Base-by-base conservation (phyloP, 2,888 invertebrate genomes). In the Tinea semifulvella region DNA sequence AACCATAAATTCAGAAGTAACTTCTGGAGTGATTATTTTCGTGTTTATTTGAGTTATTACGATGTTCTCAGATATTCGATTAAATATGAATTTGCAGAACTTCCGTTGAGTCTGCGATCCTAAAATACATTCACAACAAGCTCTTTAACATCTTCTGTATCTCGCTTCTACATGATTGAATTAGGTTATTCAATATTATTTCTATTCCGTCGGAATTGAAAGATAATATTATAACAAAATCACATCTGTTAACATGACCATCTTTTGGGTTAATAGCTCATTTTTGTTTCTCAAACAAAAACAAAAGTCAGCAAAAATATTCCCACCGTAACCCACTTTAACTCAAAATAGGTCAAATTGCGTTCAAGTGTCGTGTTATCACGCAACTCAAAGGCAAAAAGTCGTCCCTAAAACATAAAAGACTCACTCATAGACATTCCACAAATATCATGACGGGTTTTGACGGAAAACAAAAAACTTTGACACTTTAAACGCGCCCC, bases 401-500 rank as follows among this genome's bases (percentile, higher is more conserved):
- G 10, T n/a, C 20, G 19, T n/a, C 38, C 38, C 18, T 3, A 38
- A 38, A 38, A n/a, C 20, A 22, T 20, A 19, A 20, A 27, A 14
- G n/a, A 10, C 8, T 27, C 22, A n/a, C n/a, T 14, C 14, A 16
- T 14, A 45, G 38, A 38, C 45, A 38, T 45, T 45, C 45, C 45
- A 26, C 17, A 17, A 35, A 39, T 45, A 39, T 20, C 45, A 36
- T 25, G 38, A 14, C 39, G 26, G 17, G 26, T 45, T 45, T 39
- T 38, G 22, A 25, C 16, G 35, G 27, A 38, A 45, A 45, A 45
- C 38, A 39, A 45, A 45, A 44, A 44, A 36, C 20, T n/a, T n/a
- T 18, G 13, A 6, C 18, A 11, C 43, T 44, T 39, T 22, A 27
- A 65, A 68, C 72, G 72, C 68, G 65, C 68, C 68, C 68, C 68